These are phyloP conservation scores for Antedon mediterranea DNA, from an alignment of 53 echinoderm and acorn worm genomes.

Conservation along the genomic window DNA sequence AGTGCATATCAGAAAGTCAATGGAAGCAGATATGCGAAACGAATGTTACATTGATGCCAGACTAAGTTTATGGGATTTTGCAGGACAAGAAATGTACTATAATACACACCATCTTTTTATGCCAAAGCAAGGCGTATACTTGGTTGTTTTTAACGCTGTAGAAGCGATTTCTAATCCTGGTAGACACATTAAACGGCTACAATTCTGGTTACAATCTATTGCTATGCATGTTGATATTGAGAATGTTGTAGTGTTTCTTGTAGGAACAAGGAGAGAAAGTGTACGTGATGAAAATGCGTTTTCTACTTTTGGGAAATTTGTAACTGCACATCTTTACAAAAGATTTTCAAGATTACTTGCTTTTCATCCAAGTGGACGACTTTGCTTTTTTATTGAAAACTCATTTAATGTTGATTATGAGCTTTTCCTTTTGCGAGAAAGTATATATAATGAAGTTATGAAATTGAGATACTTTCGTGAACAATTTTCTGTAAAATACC, in stretches of 20 bases:
- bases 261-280: slow-evolving; percentile 2
- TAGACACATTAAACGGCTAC: not conserved
- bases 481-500: not conserved
- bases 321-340: not conserved
- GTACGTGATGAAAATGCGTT: not conserved
- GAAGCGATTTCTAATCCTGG: not conserved
- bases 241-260: not conserved
- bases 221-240: not conserved
- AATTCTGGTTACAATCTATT: not conserved
- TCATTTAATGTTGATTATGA: not conserved
- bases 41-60: not conserved
- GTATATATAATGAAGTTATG: not conserved
- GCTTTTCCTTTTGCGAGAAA: not conserved
- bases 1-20: not conserved
- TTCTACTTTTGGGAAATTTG: not conserved
- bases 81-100: not conserved
- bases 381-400: not conserved
- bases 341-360: not conserved
- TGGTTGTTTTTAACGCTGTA: not conserved
- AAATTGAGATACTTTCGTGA: not conserved
- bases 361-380: not conserved
- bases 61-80: slow-evolving; percentile 10
- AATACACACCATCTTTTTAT: not conserved
- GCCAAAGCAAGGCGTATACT: not conserved
- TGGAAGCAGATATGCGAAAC: not conserved